phyloP scores from a whole-genome alignment of 2,797 vertebrate species.

The Cheracebus regulus region DNA sequence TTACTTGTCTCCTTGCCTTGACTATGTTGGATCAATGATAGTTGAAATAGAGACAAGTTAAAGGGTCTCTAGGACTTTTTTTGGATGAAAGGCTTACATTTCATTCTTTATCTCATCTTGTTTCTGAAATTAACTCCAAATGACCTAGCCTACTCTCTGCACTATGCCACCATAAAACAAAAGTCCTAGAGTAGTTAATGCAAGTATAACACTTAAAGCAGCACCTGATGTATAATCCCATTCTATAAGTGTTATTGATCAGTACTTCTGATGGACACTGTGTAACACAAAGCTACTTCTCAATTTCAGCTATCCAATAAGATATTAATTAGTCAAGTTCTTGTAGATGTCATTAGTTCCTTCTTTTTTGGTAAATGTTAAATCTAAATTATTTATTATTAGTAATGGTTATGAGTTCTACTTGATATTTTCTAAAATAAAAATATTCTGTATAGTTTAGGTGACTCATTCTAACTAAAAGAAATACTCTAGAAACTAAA shows the following conservation, averaged over 20 bases:
- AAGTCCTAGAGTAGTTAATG: neutral
- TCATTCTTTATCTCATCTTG: neutral
- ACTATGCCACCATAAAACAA: neutral
- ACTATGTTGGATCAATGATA: neutral
- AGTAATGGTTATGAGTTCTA: neutral
- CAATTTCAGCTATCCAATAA: neutral
- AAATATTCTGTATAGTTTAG: neutral
- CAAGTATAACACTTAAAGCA: neutral
- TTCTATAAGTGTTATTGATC: neutral
- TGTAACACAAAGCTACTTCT: neutral
- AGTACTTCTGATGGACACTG: neutral
- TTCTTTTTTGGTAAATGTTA: neutral
- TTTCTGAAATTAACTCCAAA: neutral
- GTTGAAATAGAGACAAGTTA: neutral
- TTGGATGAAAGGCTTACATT: neutral
- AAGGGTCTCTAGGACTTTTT: neutral
- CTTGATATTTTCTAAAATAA: neutral
- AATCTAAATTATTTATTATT: neutral
- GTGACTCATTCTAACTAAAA: neutral
- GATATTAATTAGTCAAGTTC: neutral
- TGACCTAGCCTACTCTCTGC: neutral
- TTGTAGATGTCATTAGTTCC: neutral
- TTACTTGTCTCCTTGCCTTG: conserved; percentile 21
- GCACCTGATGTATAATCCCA: neutral
- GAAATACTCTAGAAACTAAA: neutral